phyloP scores from a whole-genome alignment of 2,888 invertebrate species.

The Nasonia oneida region DNA sequence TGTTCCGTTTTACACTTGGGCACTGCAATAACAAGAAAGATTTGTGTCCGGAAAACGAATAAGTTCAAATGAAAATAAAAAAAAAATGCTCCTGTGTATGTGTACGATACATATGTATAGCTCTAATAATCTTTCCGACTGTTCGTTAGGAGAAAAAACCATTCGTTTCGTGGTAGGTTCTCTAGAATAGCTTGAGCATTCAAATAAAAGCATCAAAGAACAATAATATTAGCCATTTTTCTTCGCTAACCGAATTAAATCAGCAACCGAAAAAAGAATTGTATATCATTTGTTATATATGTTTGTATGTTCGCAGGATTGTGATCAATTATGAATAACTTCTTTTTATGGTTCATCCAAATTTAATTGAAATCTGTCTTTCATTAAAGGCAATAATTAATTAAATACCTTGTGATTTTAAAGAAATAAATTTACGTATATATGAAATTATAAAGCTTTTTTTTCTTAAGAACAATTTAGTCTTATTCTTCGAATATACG shows the following conservation, averaged over 20 bases:
- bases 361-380: slow-evolving; percentile 24
- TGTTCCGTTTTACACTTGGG: slow-evolving; percentile 54
- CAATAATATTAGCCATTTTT: slow-evolving; percentile 43
- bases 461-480: neutral
- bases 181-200: slow-evolving; percentile 50
- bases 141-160: slow-evolving; percentile 45
- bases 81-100: slow-evolving; percentile 59
- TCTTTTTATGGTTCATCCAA: slow-evolving; percentile 29
- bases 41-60: slow-evolving; percentile 43
- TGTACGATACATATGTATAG: slow-evolving; percentile 35
- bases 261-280: slow-evolving; percentile 20
- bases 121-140: slow-evolving; percentile 38
- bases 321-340: slow-evolving; percentile 10
- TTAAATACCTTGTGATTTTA: neutral
- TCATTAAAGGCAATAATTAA: slow-evolving; percentile 33
- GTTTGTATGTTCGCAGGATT: slow-evolving; percentile 14
- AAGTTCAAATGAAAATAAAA: slow-evolving; percentile 46
- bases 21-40: slow-evolving; percentile 45
- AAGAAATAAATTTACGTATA: neutral
- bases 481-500: slow-evolving; percentile 9
- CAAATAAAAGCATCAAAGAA: slow-evolving; percentile 54
- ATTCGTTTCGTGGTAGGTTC: slow-evolving; percentile 58
- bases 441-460: slow-evolving; percentile 7
- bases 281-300: slow-evolving; percentile 52
- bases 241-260: slow-evolving; percentile 14